These are phyloP conservation scores for Castor canadensis DNA, from an alignment of 2,113 vertebrate genomes.

Conservation along the genomic window DNA sequence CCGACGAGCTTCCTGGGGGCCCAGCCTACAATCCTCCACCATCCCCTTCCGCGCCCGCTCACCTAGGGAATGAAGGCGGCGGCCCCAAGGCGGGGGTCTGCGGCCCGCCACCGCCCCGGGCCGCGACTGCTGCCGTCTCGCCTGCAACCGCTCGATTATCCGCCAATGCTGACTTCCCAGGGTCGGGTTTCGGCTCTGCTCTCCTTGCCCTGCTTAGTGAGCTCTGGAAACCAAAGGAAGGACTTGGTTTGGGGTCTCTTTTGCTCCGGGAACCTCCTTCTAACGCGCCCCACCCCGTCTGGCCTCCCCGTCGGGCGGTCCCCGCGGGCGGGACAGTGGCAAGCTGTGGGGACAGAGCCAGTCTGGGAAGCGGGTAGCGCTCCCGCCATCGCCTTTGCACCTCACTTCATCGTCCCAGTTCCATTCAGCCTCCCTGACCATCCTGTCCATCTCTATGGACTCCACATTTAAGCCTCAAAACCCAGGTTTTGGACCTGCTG, in stretches of 20 bases:
- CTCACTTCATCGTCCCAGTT: neutral
- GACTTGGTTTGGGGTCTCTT: neutral
- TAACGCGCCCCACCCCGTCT: neutral
- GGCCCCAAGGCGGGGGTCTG: slow-evolving; percentile 40
- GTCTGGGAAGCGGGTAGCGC: neutral
- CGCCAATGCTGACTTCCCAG: neutral
- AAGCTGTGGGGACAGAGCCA: neutral
- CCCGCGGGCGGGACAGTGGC: neutral
- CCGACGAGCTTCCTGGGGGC: neutral
- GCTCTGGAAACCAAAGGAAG: neutral
- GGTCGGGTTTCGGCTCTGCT: neutral
- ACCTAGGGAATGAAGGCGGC: slow-evolving; percentile 18
- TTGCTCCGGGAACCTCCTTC: neutral
- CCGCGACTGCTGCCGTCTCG: neutral
- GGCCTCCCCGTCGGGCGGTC: neutral
- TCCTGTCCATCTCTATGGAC: neutral
- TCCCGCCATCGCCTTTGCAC: neutral
- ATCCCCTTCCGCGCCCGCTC: neutral
- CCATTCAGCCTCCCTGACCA: neutral
- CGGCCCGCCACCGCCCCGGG: slow-evolving; percentile 34
- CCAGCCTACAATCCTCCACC: neutral
- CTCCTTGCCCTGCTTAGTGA: neutral
- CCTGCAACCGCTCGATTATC: neutral
- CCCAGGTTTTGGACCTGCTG: neutral
- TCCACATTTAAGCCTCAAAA: neutral